Base-by-base conservation (phyloP, 2,888 invertebrate species). In the Encarsia formosa region DNA sequence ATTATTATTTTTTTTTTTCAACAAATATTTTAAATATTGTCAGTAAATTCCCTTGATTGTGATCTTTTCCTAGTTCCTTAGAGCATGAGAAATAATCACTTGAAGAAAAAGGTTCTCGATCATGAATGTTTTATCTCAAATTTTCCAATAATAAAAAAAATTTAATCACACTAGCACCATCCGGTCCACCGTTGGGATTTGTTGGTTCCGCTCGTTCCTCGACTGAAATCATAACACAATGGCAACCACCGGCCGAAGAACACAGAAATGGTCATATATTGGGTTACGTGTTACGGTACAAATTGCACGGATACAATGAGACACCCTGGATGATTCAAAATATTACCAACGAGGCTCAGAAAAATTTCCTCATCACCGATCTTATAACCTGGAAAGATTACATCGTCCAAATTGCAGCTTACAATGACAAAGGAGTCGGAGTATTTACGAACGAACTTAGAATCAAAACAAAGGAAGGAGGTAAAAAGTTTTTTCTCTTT, bases 381-480 rank as follows among this genome's bases (percentile, higher is more conserved):
- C 78, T 99, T 57, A 97, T 97, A 53, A 95, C 95, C 0, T 98
- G 96, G 95, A 94, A 96, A 72, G 94, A 95, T 75, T 99, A 99
- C 69, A 86, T 92, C 47, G 87, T 99, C 0, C 92, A 93, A 77
- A 93, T 99, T 53, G 95, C 98, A 0, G 95, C 97, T 0, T 98
- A 89, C 71, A 99, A 99, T 73, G 91, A 92, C 63, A 93, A 95
- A 78, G 99, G 98, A 0, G 87, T 92, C 3, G 99, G 99, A 0
- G 85, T 88, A 0, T 98, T 87, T 70, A 93, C 93, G 15, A 88
- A 91, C 9, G 88, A 90, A 50, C 86, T 94, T 38, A 89, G 87
- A 69, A 94, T 97, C 39, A 91, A 94, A 75, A 99, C 98, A 3
- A 88, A 90, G 70, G 97, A 99, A 80, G 98, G 97, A 60, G 78